Conservation (phyloP, 2,888 invertebrate species). For the Lottia gigantea region DNA sequence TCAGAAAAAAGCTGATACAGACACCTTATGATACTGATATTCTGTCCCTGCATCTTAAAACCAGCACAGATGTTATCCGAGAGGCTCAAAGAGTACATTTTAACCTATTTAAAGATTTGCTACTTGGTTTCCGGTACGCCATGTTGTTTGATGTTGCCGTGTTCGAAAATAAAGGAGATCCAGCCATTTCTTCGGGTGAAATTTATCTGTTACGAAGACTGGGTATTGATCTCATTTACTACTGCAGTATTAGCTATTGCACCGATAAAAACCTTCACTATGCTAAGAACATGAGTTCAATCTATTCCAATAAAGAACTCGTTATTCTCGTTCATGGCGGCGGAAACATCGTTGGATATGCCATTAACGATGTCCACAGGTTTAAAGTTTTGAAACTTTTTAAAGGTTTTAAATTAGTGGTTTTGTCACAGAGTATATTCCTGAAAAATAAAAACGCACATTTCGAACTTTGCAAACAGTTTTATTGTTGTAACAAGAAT, state of each 20-base stretch:
- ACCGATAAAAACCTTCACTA: conserved; percentile 2
- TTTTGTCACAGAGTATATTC: conserved; percentile 32
- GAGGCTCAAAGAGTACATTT: conserved; percentile 25
- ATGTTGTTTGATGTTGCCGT: conserved; percentile 30
- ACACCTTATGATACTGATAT: conserved; percentile 16
- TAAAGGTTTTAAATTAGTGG: conserved; percentile 14
- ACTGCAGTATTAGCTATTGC: conserved; percentile 18
- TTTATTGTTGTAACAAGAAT: conserved; percentile 21
- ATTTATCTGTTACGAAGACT: conserved; percentile 20
- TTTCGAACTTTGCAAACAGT: conserved; percentile 2
- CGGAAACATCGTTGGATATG: conserved; percentile 22
- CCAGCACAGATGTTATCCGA: conserved; percentile 17
- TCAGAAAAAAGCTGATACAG: background rate
- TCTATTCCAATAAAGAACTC: conserved; percentile 15
- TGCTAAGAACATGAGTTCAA: conserved; percentile 12
- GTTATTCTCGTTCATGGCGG: conserved; percentile 5
- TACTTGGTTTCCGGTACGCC: conserved; percentile 19
- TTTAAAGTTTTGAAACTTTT: conserved; percentile 21
- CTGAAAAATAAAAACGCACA: background rate
- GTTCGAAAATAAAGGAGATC: conserved; percentile 37
- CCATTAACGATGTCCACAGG: background rate
- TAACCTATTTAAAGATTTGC: conserved; percentile 16
- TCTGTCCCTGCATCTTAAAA: conserved; percentile 15
- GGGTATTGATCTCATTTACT: conserved; percentile 19
- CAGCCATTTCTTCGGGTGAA: conserved; percentile 33